Conservation (phyloP, 2,888 invertebrate genomes). For the Aspidapion aeneum region DNA sequence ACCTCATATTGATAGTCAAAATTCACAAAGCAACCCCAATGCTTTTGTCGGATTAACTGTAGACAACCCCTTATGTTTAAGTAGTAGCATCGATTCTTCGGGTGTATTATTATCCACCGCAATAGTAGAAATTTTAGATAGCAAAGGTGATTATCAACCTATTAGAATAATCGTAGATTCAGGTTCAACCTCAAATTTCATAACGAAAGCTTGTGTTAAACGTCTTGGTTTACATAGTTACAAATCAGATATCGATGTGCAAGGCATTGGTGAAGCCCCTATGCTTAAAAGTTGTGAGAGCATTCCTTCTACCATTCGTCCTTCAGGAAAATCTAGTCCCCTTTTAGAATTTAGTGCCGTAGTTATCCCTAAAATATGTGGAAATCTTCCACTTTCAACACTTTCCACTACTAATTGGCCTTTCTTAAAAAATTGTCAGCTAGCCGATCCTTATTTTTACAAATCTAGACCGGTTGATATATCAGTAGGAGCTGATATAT, state of each 20-base stretch:
- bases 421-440: background rate
- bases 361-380: background rate
- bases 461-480: background rate
- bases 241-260: background rate
- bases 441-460: background rate
- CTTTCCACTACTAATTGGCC: background rate
- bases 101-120: too few species aligned
- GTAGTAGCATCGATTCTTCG: too few species aligned
- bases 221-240: background rate
- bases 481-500: background rate
- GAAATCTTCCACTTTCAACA: background rate
- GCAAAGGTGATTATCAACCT: background rate
- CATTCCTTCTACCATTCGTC: background rate
- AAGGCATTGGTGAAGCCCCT: background rate
- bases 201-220: slow-evolving; percentile 1
- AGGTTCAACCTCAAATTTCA: background rate
- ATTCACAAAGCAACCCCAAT: too few species aligned
- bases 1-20: too few species aligned
- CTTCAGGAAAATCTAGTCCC: background rate
- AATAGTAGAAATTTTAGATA: background rate
- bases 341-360: background rate
- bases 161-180: background rate
- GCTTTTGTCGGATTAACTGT: too few species aligned
- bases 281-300: background rate
- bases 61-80: too few species aligned